Percentiles rank a stretch among this genome's conserved stretches.
phyloP scores from a whole-genome alignment of 2,113 vertebrate genomes.

The Hippoglossus stenolepis region DNA sequence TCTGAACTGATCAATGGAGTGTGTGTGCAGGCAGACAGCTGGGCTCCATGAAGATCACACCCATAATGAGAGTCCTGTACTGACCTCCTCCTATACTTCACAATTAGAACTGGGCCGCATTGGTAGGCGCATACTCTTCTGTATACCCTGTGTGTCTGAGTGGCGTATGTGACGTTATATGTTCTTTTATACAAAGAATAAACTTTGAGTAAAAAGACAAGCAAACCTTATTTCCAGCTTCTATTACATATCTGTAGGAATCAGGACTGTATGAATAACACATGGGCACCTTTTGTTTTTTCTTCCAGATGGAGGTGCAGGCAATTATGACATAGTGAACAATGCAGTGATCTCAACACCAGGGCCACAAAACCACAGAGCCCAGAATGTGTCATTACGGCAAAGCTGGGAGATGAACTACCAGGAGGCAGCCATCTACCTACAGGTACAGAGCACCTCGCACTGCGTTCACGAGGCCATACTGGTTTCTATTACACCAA shows the following conservation, averaged over 20 bases:
- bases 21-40: conserved; percentile 41
- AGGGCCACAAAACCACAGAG: conserved; percentile 77
- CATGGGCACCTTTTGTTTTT: conserved; percentile 11
- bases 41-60: conserved; percentile 47
- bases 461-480: conserved; percentile 13
- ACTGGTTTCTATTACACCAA: conserved; percentile 30
- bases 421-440: conserved; percentile 97
- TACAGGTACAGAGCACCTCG: conserved; percentile 85
- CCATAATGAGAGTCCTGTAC: conserved; percentile 54
- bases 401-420: conserved; percentile 98
- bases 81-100: conserved; percentile 64
- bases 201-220: not conserved
- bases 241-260: not conserved
- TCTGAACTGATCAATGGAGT: conserved; percentile 67
- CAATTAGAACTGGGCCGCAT: conserved; percentile 59
- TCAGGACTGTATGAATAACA: not conserved
- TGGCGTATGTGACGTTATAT: not conserved
- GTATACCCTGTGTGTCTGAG: not conserved
- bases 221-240: not conserved
- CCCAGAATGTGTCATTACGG: conserved; percentile 78
- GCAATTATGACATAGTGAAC: conserved; percentile 80
- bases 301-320: conserved; percentile 80
- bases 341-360: conserved; percentile 80
- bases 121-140: conserved; percentile 55
- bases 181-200: not conserved